These are phyloP conservation scores for Leptocoma aspasia DNA, from an alignment of 2,113 vertebrate genomes.

Conservation along the genomic window DNA sequence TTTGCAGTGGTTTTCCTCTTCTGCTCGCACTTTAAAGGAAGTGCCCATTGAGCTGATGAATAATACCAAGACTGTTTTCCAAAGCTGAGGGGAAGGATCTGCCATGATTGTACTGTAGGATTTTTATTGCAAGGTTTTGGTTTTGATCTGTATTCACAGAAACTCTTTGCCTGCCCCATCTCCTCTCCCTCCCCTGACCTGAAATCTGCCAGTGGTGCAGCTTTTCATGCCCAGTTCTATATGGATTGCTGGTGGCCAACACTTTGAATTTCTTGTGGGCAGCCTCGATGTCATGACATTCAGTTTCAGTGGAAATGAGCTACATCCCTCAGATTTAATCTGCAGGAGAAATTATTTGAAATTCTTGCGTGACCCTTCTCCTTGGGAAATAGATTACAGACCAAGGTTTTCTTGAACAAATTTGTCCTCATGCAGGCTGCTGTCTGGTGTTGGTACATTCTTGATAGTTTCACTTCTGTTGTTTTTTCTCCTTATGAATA, in stretches of 20 bases:
- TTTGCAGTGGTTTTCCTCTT: conserved; percentile 39
- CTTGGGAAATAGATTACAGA: background rate
- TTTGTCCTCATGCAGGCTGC: background rate
- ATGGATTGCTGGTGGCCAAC: background rate
- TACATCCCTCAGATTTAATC: background rate
- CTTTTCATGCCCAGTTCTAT: background rate
- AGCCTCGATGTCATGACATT: background rate
- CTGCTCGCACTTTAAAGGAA: background rate
- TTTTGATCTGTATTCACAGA: background rate
- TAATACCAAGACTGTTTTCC: background rate
- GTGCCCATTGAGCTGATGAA: background rate
- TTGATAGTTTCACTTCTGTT: background rate
- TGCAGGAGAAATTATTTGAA: background rate
- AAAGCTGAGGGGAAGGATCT: background rate
- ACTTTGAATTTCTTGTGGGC: background rate
- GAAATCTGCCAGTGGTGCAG: background rate
- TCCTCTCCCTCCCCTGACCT: background rate
- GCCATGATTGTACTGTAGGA: background rate
- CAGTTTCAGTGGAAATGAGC: background rate
- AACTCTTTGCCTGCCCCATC: background rate
- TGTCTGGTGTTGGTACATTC: background rate
- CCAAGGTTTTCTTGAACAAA: background rate
- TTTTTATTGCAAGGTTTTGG: background rate
- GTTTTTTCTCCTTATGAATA: background rate
- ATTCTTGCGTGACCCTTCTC: background rate